Base-by-base conservation (phyloP, 2,113 vertebrate species). In the Onychostoma macrolepis region DNA sequence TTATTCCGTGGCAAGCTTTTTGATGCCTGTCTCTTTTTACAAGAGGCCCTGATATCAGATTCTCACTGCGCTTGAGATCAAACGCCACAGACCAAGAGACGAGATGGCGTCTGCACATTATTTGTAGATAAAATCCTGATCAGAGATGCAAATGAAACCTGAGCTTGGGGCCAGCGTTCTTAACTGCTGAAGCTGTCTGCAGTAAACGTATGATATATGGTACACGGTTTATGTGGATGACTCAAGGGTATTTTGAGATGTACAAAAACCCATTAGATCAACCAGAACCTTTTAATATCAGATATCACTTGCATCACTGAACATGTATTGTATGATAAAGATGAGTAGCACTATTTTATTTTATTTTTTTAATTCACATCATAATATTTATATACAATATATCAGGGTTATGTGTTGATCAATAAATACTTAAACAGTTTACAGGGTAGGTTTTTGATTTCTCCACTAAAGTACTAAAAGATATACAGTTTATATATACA, bases 61-160 rank as follows among this genome's bases (percentile, higher is more conserved):
- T 91, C 77, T 80, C 65, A 80, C 58, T 43, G 83, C 19, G 63
- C 81, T 58, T 36, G 38, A 48, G 85, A 87, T 91, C 89, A 88
- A 87, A 87, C 74, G 26, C 28, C 50, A 72, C 83, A 86, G 67
- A 67, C 87, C 90, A 79, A 50, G 82, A 85, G 85, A 84, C 61
- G n/a, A 28, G 82, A 83, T 81, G 87, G 83, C 83, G 77, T 86
- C 84, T 85, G 87, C 86, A 85, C 90, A 92, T 92, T 84, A 84
- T 86, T 81, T 53, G n/a, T 45, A 30, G 58, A 86, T 91, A 89
- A 90, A 88, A 86, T 93, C 91, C 90, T 76, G 77, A 91, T 89
- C 61, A 90, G 89, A 89, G 88, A 91, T 56, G 87, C 86, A 86
- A 93, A 90, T 90, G 89, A 89, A 92, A 89, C 78, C 80, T 67